Evolutionary conservation across 1,140 invertebrate species (phyloP).

Genomic region (Neotoxoptera formosana): DNA sequence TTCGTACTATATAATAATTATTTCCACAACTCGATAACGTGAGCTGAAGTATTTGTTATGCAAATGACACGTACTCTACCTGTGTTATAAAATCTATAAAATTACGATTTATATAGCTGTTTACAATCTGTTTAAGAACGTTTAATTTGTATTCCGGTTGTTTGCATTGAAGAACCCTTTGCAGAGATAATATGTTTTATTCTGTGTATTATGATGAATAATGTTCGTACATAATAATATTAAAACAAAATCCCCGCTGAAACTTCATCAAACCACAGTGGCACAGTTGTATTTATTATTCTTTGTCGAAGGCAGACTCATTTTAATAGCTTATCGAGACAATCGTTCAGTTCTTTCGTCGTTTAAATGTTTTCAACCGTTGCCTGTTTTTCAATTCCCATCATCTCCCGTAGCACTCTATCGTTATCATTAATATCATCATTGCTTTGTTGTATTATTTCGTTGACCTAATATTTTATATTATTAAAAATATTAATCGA

Average conservation of each 20-base stretch:
- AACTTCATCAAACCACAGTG: neutral
- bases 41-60: neutral
- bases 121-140: neutral
- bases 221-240: neutral
- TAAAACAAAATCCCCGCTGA: neutral
- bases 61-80: neutral
- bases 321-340: neutral
- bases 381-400: neutral
- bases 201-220: neutral
- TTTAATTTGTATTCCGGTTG: neutral
- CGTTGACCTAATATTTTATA: neutral
- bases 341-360: neutral
- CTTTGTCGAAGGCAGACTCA: neutral
- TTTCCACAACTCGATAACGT: neutral
- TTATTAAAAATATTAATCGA: conserved; percentile 10
- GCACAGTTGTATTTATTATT: neutral
- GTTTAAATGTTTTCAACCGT: neutral
- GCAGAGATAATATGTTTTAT: neutral
- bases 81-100: neutral
- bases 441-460: neutral
- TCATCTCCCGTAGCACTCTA: neutral
- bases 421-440: neutral
- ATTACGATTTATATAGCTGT: neutral
- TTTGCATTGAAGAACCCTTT: neutral
- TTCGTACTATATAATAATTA: neutral